Evolutionary conservation across 2,113 vertebrate genomes (phyloP).

Genomic region (Halichoerus grypus): DNA sequence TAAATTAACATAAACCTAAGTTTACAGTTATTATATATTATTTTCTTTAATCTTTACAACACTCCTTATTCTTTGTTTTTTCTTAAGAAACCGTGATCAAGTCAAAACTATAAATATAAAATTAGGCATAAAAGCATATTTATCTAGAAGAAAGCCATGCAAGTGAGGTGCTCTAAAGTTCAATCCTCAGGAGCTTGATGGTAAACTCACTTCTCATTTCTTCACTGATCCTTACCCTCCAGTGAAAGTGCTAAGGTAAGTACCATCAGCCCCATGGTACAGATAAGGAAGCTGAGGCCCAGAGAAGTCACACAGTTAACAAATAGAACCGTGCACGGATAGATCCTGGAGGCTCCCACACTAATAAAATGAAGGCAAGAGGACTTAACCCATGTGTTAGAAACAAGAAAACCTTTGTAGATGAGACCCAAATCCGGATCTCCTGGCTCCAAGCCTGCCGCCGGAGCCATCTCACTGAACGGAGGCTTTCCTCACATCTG

Average conservation of each 20-base stretch:
- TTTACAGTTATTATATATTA: neutral
- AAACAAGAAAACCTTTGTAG: neutral
- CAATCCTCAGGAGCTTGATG: neutral
- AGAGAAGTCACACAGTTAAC: neutral
- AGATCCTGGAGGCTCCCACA: neutral
- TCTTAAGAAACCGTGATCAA: neutral
- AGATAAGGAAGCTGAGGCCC: neutral
- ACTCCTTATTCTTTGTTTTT: neutral
- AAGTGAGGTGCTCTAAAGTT: neutral
- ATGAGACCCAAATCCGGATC: neutral
- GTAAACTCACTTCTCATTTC: neutral
- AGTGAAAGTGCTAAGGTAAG: neutral
- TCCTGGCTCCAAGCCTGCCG: neutral
- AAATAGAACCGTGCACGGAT: neutral
- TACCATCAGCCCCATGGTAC: neutral
- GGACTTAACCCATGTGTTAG: neutral
- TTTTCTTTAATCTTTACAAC: neutral
- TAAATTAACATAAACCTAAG: neutral
- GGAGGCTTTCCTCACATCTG: neutral
- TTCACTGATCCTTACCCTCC: neutral
- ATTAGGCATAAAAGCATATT: neutral
- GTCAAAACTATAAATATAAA: slow-evolving; percentile 26
- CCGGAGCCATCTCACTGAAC: neutral
- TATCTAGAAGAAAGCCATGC: neutral
- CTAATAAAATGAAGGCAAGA: neutral